phyloP scores from a whole-genome alignment of 2,113 vertebrate genomes.

The Seriola rivoliana region DNA sequence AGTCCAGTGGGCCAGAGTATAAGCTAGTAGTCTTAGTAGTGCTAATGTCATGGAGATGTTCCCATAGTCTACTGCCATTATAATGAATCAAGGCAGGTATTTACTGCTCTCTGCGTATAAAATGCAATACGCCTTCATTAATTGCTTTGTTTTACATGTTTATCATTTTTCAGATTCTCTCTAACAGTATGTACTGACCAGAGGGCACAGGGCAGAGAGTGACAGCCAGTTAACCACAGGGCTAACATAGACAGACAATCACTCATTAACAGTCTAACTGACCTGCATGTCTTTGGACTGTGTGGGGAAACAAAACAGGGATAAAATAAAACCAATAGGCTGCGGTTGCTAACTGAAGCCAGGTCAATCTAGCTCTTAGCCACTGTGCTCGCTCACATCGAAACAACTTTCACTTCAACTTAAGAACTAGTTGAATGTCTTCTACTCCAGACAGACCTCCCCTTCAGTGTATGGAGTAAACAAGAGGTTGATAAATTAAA shows the following conservation, averaged over 20 bases:
- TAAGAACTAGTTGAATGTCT: background rate
- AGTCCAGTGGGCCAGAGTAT: background rate
- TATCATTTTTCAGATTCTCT: slow-evolving; percentile 24
- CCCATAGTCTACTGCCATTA: slow-evolving; percentile 17
- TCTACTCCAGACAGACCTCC: background rate
- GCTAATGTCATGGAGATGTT: slow-evolving; percentile 14
- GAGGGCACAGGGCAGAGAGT: slow-evolving; percentile 30
- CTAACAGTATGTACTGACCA: slow-evolving; percentile 26
- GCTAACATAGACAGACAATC: slow-evolving; percentile 31
- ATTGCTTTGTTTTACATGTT: slow-evolving; percentile 31
- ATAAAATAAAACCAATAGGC: slow-evolving; percentile 1
- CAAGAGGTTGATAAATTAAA: background rate
- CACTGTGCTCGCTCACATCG: background rate
- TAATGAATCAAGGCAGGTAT: slow-evolving; percentile 28
- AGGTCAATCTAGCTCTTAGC: background rate
- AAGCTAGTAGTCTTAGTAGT: slow-evolving; percentile 2
- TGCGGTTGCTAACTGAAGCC: background rate
- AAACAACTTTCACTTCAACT: background rate
- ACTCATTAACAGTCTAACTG: slow-evolving; percentile 46
- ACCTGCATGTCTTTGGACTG: slow-evolving; percentile 44
- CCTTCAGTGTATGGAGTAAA: background rate
- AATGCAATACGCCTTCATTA: slow-evolving; percentile 12
- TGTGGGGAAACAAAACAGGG: slow-evolving; percentile 14
- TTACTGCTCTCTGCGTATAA: slow-evolving; percentile 6
- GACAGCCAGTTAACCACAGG: slow-evolving; percentile 44